A percentile compares a stretch with the other conserved stretches of the same genome.
Evolutionary conservation across 1,140 invertebrate genomes (phyloP).

Genomic region (Popillia japonica): DNA sequence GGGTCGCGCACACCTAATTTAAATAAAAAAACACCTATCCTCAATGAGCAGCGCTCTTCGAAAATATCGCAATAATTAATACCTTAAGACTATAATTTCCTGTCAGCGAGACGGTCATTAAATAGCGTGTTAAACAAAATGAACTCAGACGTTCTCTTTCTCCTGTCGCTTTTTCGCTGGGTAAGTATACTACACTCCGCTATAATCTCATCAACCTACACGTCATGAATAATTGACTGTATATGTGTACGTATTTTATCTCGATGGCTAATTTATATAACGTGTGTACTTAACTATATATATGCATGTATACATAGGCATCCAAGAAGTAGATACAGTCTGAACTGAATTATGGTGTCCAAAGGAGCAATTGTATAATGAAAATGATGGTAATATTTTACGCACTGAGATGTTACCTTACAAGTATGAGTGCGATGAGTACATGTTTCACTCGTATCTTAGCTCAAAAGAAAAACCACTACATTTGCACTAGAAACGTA

Average conservation of each 20-base stretch:
- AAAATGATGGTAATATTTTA: too few relatives aligned
- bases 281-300: not conserved
- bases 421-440: too few relatives aligned
- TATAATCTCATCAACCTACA: slow-evolving; percentile 11
- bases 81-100: slow-evolving; percentile 18
- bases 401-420: too few relatives aligned
- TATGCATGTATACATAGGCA: too few relatives aligned
- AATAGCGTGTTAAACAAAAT: slow-evolving; percentile 15
- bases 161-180: not conserved
- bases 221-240: slow-evolving; percentile 7
- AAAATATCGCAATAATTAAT: slow-evolving; percentile 19
- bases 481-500: too few relatives aligned
- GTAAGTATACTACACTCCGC: not conserved
- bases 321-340: too few relatives aligned
- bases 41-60: slow-evolving; percentile 17
- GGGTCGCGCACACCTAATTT: slow-evolving; percentile 9
- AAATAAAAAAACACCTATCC: slow-evolving; percentile 11
- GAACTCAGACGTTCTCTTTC: not conserved
- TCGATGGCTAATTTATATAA: not conserved
- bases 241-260: not conserved
- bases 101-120: slow-evolving; percentile 17
- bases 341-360: too few relatives aligned
- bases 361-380: too few relatives aligned
- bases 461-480: too few relatives aligned
- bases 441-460: too few relatives aligned